Base-by-base conservation (phyloP, 2,888 invertebrate species). In the Agrotis puta region DNA sequence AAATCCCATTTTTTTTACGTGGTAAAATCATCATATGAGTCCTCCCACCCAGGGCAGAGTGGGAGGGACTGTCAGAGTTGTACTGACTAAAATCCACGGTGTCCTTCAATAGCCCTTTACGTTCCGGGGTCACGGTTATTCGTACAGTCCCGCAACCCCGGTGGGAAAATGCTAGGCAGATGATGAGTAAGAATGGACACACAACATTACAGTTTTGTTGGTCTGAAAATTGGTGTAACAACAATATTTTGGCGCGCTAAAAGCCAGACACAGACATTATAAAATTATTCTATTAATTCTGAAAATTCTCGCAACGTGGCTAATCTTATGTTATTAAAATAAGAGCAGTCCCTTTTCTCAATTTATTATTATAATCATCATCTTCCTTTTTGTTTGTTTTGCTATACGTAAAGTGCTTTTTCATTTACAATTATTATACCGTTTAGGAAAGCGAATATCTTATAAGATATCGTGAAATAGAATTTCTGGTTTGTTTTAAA, bases 211-310 rank as follows among this genome's bases (percentile, higher is more conserved):
- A 47, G 20, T 39, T 14, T 16, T 20, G 16, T 22, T 53, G 0
- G 18, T 33, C 20, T 33, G 13, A 11, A 51, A 48, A 6, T n/a
- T 51, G 45, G 22, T 47, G 43, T 43, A n/a, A 47, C n/a, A 27
- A 57, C 5, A 14, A 24, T 50, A 50, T 24, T 57, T 66, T 39
- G 7, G 22, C 24, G 4, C 20, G 53, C 39, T 54, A 24, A 75
- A 65, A 57, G 33, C 57, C 76, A 66, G 67, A 45, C 24, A 22
- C 39, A 56, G 27, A 18, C 24, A n/a, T 64, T 22, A 43, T 50
- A 27, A 47, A 64, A 70, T 70, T n/a, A 43, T n/a, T 39, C 18
- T 9, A 61, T 64, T 56, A 0, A 27, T 76, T 61, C 14, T 76
- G 9, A 16, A 22, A 65, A 65, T 53, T 64, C 22, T 24, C 20